Evolutionary conservation across 2,797 vertebrate genomes (phyloP), one percentile per base, ranked within the genome.

Genomic region (Sebastes steindachneri): DNA sequence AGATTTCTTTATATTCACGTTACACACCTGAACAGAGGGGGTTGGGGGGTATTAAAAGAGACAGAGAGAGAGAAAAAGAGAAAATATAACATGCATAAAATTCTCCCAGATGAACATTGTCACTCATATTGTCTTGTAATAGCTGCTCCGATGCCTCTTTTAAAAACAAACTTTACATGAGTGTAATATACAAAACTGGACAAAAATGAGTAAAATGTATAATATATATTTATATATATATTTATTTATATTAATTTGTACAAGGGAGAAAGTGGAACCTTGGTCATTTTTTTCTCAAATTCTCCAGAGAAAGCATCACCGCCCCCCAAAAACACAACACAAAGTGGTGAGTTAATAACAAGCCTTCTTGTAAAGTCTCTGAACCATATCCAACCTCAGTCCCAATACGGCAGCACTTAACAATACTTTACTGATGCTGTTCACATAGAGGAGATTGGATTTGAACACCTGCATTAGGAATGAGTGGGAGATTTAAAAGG

Each of bases 181-280:
- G 91, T 93, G 90, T 93, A 93, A 93, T 92, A 95, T 94, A 96
- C 93, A 96, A 94, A 96, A 95, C 86, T 89, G 93, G 94, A 96
- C 94, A 95, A 94, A 92, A 95, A 94, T 91, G 90, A 93, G 94
- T 95, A 94, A 95, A 95, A 94, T 95, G 92, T 94, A 94, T 93
- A 89, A 92, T 94, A 95, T 94, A 91, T 92, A 91, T 93, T 87
- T 93, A 91, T 93, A 93, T 93, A 84, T 92, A 93, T 93, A 85
- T 93, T 92, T 95, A 95, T 95, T 92, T 95, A 95, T 95, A 96
- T 95, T 93, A 93, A 94, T 93, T 93, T 94, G 89, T 93, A 95
- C 93, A 94, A 92, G 94, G 92, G 95, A 94, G 93, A 92, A 95
- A 96, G 95, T 95, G 95, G 95, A 96, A 95, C 96, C 95, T 96